Conservation (phyloP, 2,797 vertebrate genomes). For the Cryptoblepharus egeriae region DNA sequence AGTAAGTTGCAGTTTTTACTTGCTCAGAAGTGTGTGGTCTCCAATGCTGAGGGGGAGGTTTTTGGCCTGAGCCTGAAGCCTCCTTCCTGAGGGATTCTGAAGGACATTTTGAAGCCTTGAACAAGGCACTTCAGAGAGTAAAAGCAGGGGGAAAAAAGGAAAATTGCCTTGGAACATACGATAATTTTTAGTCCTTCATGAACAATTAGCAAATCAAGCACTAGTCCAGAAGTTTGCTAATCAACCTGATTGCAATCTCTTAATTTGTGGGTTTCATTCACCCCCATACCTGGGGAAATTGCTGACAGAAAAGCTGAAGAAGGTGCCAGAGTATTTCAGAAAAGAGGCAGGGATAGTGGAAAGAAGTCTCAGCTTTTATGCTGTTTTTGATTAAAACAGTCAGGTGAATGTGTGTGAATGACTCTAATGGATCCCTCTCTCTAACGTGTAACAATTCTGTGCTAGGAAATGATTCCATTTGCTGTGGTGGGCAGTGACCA, state of each 20-base stretch:
- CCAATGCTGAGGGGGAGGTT: background rate
- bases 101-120: background rate
- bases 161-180: background rate
- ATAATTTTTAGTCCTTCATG: background rate
- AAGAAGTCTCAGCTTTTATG: background rate
- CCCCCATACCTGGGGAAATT: background rate
- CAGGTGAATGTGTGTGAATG: accelerated
- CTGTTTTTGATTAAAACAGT: background rate
- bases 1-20: slow-evolving; percentile 71
- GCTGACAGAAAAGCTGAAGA: background rate
- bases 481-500: slow-evolving; percentile 98
- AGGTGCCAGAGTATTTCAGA: background rate
- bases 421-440: background rate
- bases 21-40: accelerated
- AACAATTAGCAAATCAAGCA: background rate
- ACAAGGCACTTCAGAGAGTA: background rate
- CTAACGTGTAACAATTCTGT: background rate
- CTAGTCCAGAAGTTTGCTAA: background rate
- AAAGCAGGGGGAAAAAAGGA: too few relatives aligned
- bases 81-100: background rate
- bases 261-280: background rate
- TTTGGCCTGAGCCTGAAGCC: background rate
- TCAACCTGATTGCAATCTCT: background rate
- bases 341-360: too few relatives aligned
- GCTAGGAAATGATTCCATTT: slow-evolving; percentile 97